Percentiles rank a stretch among this genome's conserved stretches.
Evolutionary conservation across 2,888 invertebrate species (phyloP).

Genomic region (Andricus quercusramuli): DNA sequence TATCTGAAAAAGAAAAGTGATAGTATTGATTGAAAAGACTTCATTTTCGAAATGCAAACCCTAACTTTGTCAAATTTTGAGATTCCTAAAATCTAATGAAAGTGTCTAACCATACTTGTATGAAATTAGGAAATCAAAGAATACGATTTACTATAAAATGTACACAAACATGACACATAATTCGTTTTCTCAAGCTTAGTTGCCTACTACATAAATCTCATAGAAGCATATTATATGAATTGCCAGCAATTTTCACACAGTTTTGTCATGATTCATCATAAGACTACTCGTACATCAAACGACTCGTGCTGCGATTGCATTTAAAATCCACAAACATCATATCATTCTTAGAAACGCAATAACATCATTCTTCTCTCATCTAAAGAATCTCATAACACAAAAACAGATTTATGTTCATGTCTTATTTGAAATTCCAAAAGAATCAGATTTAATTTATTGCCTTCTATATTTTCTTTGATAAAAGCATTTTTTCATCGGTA

Average conservation of each 20-base stretch:
- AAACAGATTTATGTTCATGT: neutral
- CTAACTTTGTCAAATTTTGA: too few species aligned
- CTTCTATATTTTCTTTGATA: too few species aligned
- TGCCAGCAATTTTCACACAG: neutral
- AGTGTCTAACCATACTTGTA: neutral
- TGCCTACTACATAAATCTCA: neutral
- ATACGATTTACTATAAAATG: neutral
- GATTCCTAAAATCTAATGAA: too few species aligned
- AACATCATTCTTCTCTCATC: neutral
- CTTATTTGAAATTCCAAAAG: neutral
- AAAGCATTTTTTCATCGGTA: too few species aligned
- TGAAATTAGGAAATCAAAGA: neutral
- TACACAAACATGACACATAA: neutral
- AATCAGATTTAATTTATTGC: too few species aligned
- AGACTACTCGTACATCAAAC: neutral
- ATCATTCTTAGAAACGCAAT: neutral
- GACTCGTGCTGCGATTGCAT: neutral
- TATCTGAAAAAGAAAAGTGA: too few species aligned
- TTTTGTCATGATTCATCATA: constrained; percentile 1
- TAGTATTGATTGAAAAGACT: too few species aligned
- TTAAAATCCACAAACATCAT: neutral
- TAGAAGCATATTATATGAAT: neutral
- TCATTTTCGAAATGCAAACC: too few species aligned
- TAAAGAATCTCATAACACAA: neutral
- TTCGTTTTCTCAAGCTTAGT: neutral